Percentiles rank a stretch among this genome's conserved stretches.
Evolutionary conservation across 2,797 vertebrate genomes (phyloP).

Genomic region (Schizopygopsis malacanthus): DNA sequence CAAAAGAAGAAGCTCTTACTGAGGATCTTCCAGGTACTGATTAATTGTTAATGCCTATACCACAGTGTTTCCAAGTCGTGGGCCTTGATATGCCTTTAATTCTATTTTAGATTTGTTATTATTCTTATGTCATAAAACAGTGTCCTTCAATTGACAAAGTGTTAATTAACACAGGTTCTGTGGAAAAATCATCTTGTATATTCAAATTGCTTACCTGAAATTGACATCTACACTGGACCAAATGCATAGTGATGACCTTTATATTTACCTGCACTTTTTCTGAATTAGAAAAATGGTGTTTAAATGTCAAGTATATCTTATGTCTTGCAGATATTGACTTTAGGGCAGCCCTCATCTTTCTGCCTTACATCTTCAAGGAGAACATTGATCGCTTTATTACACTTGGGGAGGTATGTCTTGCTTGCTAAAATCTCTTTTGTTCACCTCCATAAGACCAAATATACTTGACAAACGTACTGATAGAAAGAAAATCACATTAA

Average conservation of each 20-base stretch:
- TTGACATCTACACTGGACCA: conserved; percentile 12
- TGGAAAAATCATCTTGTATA: background rate
- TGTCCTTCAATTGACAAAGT: background rate
- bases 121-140: conserved; percentile 12
- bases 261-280: background rate
- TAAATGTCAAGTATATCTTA: background rate
- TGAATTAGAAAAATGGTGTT: background rate
- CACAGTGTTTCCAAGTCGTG: no score
- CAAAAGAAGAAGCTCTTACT: conserved; percentile 24
- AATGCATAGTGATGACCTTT: background rate
- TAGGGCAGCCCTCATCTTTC: conserved; percentile 12
- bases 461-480: conserved; percentile 6
- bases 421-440: conserved; percentile 5
- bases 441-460: conserved; percentile 14
- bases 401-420: conserved; percentile 27
- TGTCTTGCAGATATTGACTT: conserved; percentile 32
- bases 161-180: background rate
- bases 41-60: conserved; percentile 7
- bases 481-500: background rate
- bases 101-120: conserved; percentile 19
- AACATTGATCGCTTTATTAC: conserved; percentile 27
- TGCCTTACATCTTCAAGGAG: conserved; percentile 30
- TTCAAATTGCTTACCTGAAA: conserved; percentile 9
- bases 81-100: background rate
- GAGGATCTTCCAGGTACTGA: conserved; percentile 16